Conservation (phyloP, 2,888 invertebrate species). For the Tetheella fluctuosa region DNA sequence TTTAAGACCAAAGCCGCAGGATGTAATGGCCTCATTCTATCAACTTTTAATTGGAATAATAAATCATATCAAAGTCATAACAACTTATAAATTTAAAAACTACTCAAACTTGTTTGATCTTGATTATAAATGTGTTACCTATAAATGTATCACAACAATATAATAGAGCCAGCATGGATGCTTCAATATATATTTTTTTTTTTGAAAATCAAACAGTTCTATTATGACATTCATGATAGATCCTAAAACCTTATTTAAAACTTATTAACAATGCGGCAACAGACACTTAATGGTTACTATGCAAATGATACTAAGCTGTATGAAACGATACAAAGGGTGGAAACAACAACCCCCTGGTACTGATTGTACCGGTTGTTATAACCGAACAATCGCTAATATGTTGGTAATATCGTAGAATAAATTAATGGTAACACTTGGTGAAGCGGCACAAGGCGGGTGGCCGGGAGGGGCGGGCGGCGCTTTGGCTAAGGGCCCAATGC, state of each 20-base stretch:
- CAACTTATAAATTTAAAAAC: background rate
- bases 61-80: constrained; percentile 1
- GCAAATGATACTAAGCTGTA: constrained; percentile 14
- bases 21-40: constrained; percentile 3
- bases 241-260: too few relatives aligned
- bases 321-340: constrained; percentile 16
- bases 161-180: background rate
- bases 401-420: constrained; percentile 46
- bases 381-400: constrained; percentile 48
- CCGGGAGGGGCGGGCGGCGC: constrained; percentile 21
- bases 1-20: background rate
- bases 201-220: too few relatives aligned
- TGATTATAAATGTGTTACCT: too few relatives aligned
- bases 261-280: too few relatives aligned
- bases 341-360: constrained; percentile 45
- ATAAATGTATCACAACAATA: background rate
- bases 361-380: constrained; percentile 58
- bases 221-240: too few relatives aligned
- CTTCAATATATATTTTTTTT: too few relatives aligned
- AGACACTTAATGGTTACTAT: constrained; percentile 18
- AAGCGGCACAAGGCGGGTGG: constrained; percentile 50
- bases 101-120: constrained; percentile 6
- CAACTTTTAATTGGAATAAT: background rate
- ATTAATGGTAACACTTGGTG: constrained; percentile 75
- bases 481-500: constrained; percentile 62